A percentile compares a stretch with the other conserved stretches of the same genome.
These are phyloP conservation scores for Muntiacus muntjak DNA, from an alignment of 2,113 vertebrate species.

Conservation along the genomic window DNA sequence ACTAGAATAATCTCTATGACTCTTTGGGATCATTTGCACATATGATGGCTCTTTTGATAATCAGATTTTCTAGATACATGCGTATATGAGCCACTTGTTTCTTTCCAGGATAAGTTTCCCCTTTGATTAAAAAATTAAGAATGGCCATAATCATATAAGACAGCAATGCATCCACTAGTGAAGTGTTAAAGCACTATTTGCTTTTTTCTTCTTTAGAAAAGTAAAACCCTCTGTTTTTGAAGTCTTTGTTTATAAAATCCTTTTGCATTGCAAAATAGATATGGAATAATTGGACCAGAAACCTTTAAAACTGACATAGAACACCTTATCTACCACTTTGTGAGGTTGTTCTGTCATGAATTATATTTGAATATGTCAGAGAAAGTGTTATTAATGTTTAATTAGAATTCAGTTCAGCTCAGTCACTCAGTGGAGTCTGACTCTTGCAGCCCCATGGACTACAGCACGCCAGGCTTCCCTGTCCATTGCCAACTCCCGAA, in stretches of 20 bases:
- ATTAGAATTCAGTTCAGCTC: neutral
- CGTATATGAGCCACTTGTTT: neutral
- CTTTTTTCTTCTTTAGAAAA: conserved; percentile 5
- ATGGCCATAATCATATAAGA: neutral
- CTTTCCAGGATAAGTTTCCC: neutral
- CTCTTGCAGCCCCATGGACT: neutral
- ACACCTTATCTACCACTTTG: neutral
- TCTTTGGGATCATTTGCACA: neutral
- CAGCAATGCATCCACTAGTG: neutral
- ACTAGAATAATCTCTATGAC: neutral
- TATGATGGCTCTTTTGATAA: neutral
- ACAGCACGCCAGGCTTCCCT: neutral
- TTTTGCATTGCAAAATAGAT: neutral
- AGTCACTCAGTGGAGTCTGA: neutral
- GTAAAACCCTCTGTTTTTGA: neutral
- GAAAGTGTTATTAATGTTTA: neutral
- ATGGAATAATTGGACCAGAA: neutral
- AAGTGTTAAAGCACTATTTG: neutral
- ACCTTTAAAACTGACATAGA: neutral
- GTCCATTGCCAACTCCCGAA: neutral
- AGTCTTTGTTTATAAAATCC: neutral
- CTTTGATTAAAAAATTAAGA: neutral
- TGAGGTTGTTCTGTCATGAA: neutral
- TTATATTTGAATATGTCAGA: neutral
- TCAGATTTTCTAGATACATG: conserved; percentile 4